Evolutionary conservation across 2,888 invertebrate species (phyloP).

Genomic region (Andrena trimmerana): DNA sequence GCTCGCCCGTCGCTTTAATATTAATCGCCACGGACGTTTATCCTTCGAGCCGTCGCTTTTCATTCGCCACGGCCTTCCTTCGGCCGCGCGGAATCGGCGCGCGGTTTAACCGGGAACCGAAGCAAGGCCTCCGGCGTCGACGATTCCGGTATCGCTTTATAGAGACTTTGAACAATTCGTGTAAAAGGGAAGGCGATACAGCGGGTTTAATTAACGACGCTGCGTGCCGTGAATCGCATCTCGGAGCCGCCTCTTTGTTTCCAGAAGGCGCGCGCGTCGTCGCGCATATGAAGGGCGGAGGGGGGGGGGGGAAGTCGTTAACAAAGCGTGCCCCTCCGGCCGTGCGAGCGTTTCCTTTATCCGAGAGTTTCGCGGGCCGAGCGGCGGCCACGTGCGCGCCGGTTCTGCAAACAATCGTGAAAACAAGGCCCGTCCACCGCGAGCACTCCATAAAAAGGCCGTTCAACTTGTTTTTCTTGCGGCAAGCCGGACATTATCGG

Average conservation of each 20-base stretch:
- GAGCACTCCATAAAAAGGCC: conserved; percentile 59
- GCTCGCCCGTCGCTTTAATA: conserved; percentile 33
- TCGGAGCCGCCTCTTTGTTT: conserved; percentile 26
- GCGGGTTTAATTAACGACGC: conserved; percentile 17
- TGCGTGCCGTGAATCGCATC: conserved; percentile 30
- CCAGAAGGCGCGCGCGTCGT: neutral
- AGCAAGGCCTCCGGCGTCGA: conserved; percentile 34
- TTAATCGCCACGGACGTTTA: conserved; percentile 29
- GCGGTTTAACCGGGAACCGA: conserved; percentile 11
- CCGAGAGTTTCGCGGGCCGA: neutral
- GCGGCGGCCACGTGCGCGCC: conserved; percentile 11
- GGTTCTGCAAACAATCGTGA: conserved; percentile 10
- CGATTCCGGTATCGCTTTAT: conserved; percentile 62
- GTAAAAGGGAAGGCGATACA: conserved; percentile 6
- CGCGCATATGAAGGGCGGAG: neutral
- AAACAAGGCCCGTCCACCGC: conserved; percentile 35
- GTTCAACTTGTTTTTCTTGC: conserved; percentile 79
- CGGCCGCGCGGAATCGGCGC: conserved; percentile 7
- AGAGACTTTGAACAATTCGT: conserved; percentile 36
- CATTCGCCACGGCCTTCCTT: conserved; percentile 48
- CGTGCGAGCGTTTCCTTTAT: neutral
- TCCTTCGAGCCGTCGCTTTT: conserved; percentile 41
- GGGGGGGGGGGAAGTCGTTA: neutral
- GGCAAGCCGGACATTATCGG: conserved; percentile 66
- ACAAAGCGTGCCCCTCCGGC: neutral